A percentile compares a stretch with the other conserved stretches of the same genome.
Evolutionary conservation across 2,113 vertebrate species (phyloP).

Genomic region (Plectropomus leopardus): DNA sequence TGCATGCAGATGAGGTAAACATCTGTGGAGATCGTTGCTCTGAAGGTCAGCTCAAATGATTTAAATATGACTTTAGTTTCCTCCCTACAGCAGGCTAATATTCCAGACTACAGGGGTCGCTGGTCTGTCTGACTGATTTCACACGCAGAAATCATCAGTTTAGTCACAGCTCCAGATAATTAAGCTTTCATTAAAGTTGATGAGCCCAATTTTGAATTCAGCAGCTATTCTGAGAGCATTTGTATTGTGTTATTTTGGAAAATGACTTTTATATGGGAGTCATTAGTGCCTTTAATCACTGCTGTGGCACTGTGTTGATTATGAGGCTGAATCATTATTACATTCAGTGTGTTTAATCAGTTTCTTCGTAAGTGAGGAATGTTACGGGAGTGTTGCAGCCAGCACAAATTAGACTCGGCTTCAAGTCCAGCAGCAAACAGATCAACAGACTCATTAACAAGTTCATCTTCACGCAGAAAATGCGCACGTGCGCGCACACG

Average conservation of each 20-base stretch:
- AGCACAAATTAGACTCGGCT: slow-evolving; percentile 9
- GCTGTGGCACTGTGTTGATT: slow-evolving; percentile 14
- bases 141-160: slow-evolving; percentile 48
- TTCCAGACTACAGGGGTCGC: neutral
- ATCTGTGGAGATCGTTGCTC: slow-evolving; percentile 22
- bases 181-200: slow-evolving; percentile 47
- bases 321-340: slow-evolving; percentile 21
- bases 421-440: slow-evolving; percentile 24
- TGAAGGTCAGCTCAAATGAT: too few relatives aligned
- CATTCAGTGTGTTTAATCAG: slow-evolving; percentile 12
- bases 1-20: slow-evolving; percentile 35
- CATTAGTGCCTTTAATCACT: slow-evolving; percentile 43
- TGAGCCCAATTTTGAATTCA: slow-evolving; percentile 29
- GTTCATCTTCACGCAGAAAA: neutral
- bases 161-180: slow-evolving; percentile 55
- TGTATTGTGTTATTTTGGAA: slow-evolving; percentile 21
- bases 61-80: neutral
- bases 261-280: slow-evolving; percentile 21
- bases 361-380: slow-evolving; percentile 11
- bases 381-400: slow-evolving; percentile 11
- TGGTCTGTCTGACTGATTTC: slow-evolving; percentile 50
- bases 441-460: slow-evolving; percentile 29
- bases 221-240: slow-evolving; percentile 35
- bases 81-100: neutral
- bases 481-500: neutral